phyloP scores from a whole-genome alignment of 1,140 invertebrate genomes.

The Solenopsis fugax region DNA sequence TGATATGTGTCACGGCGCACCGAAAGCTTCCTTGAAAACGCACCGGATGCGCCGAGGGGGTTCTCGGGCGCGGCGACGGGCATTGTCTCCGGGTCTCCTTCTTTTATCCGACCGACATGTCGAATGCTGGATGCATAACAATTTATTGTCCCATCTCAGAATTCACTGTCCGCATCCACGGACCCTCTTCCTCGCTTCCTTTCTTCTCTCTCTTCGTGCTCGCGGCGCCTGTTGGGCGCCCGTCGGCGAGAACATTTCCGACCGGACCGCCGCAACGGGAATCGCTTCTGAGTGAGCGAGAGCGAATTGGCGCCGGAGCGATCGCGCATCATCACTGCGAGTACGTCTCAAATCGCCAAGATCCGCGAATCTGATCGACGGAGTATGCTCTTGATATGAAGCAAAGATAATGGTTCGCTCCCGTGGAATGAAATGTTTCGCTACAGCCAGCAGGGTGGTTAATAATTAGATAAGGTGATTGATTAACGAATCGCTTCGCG shows the following conservation, averaged over 20 bases:
- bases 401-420: constrained; percentile 52
- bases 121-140: constrained; percentile 83
- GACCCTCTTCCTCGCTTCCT: constrained; percentile 64
- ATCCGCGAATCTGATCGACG: background rate
- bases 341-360: constrained; percentile 15
- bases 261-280: constrained; percentile 39
- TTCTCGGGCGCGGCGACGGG: constrained; percentile 77
- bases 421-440: constrained; percentile 64
- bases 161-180: constrained; percentile 70
- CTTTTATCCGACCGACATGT: constrained; percentile 85
- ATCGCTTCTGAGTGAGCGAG: constrained; percentile 1
- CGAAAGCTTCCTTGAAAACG: constrained; percentile 83
- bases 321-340: background rate
- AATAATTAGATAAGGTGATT: constrained; percentile 75
- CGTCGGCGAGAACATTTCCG: constrained; percentile 67
- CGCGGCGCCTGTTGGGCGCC: constrained; percentile 64
- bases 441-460: constrained; percentile 46
- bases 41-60: constrained; percentile 81
- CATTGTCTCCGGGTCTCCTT: constrained; percentile 81
- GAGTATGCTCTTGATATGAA: background rate
- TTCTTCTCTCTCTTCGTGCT: constrained; percentile 61
- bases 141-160: constrained; percentile 79
- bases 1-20: constrained; percentile 83
- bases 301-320: background rate
- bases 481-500: constrained; percentile 72